Percentiles rank a stretch among this genome's conserved stretches.
Evolutionary conservation across 2,113 vertebrate genomes (phyloP).

Genomic region (Chaetura pelagica): DNA sequence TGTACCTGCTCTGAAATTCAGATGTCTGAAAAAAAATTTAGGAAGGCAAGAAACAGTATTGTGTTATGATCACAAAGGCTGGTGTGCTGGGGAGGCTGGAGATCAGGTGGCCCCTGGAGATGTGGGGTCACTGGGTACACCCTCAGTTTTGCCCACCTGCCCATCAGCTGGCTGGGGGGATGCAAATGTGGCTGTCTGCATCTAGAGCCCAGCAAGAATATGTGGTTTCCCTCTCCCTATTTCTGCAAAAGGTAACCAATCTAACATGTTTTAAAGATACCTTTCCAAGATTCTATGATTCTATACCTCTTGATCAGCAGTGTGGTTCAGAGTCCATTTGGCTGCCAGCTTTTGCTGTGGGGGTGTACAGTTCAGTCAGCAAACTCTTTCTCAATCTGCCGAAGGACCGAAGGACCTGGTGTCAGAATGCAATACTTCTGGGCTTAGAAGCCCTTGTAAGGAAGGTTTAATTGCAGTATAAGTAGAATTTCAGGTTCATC

Average conservation of each 20-base stretch:
- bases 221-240: not conserved
- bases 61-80: not conserved
- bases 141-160: not conserved
- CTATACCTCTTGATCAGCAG: not conserved
- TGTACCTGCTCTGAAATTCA: not conserved
- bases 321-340: not conserved
- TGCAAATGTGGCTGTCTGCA: not conserved
- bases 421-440: not conserved
- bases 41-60: not conserved
- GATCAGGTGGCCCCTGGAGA: fast-evolving
- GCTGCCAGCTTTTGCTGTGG: not conserved
- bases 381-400: not conserved
- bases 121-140: not conserved
- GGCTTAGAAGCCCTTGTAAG: not conserved
- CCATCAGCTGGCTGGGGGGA: not conserved
- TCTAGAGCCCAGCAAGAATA: not conserved
- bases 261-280: not conserved
- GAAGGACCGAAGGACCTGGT: not conserved
- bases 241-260: not conserved
- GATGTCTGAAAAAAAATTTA: not conserved
- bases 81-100: not conserved
- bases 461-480: not conserved
- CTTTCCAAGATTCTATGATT: too few species aligned
- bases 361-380: not conserved
- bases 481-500: not conserved